A percentile compares a stretch with the other conserved stretches of the same genome.
Conservation (phyloP, 2,888 invertebrate species). For the Melikaiella ostensackeni region DNA sequence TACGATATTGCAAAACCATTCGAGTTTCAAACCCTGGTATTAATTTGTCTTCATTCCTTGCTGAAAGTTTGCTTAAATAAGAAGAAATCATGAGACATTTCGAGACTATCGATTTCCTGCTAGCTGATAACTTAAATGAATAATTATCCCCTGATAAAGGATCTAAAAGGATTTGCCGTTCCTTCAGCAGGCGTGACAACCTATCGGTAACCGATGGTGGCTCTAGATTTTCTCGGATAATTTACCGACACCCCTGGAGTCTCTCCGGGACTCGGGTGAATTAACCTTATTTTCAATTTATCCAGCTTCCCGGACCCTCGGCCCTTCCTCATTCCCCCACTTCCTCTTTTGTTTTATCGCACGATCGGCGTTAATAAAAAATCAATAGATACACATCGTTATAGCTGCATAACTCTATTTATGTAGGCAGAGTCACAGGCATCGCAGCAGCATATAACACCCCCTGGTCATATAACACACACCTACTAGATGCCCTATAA, state of each 20-base stretch:
- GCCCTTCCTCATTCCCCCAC: conserved; percentile 41
- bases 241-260: conserved; percentile 51
- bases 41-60: background rate
- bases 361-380: conserved; percentile 62
- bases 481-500: conserved; percentile 37
- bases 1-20: too few species aligned
- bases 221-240: conserved; percentile 55
- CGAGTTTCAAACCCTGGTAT: too few species aligned
- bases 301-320: conserved; percentile 41
- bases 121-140: conserved; percentile 33
- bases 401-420: conserved; percentile 37
- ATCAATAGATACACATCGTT: conserved; percentile 60
- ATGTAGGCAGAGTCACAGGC: conserved; percentile 16
- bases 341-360: conserved; percentile 42
- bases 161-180: conserved; percentile 32
- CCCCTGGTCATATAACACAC: conserved; percentile 43
- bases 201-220: conserved; percentile 46
- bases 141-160: conserved; percentile 33
- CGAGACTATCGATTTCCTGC: conserved; percentile 19
- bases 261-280: conserved; percentile 50
- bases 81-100: background rate
- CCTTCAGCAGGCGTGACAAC: conserved; percentile 36
- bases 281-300: conserved; percentile 65
- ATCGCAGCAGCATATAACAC: conserved; percentile 33
- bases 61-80: background rate